Evolutionary conservation across 2,113 vertebrate species (phyloP).

Genomic region (Ceyx margarethae): DNA sequence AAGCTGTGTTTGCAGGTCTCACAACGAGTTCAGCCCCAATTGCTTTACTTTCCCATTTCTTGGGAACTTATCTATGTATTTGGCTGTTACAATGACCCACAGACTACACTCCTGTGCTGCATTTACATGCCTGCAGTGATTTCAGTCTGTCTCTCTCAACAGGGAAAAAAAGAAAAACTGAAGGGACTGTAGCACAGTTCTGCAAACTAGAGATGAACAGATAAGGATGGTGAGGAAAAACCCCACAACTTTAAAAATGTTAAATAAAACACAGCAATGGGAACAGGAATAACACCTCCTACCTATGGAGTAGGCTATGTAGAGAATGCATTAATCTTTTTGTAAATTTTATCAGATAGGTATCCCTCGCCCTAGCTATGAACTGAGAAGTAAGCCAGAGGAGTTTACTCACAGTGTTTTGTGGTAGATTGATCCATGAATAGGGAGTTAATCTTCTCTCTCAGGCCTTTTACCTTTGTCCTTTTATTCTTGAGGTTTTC

Average conservation of each 20-base stretch:
- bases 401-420: background rate
- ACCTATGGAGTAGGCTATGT: conserved; percentile 45
- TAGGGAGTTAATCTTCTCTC: conserved; percentile 53
- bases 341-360: conserved; percentile 26
- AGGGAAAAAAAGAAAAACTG: conserved; percentile 7
- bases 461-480: conserved; percentile 64
- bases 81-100: conserved; percentile 51
- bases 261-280: conserved; percentile 48
- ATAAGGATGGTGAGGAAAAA: background rate
- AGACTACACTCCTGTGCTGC: conserved; percentile 40
- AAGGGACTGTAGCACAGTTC: background rate
- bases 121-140: conserved; percentile 64
- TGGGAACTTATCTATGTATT: conserved; percentile 38
- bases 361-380: conserved; percentile 46
- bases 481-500: conserved; percentile 44
- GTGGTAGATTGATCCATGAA: conserved; percentile 15
- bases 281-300: conserved; percentile 58
- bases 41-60: background rate
- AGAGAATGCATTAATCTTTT: conserved; percentile 60
- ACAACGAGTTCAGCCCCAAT: conserved; percentile 9
- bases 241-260: background rate
- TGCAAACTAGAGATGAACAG: conserved; percentile 35
- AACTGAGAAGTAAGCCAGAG: conserved; percentile 21
- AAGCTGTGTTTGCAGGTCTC: conserved; percentile 23
- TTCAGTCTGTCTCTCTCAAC: conserved; percentile 43